Evolutionary conservation across 2,888 invertebrate species (phyloP), one percentile per base, ranked within the genome.

Genomic region (Cantharis rufa): DNA sequence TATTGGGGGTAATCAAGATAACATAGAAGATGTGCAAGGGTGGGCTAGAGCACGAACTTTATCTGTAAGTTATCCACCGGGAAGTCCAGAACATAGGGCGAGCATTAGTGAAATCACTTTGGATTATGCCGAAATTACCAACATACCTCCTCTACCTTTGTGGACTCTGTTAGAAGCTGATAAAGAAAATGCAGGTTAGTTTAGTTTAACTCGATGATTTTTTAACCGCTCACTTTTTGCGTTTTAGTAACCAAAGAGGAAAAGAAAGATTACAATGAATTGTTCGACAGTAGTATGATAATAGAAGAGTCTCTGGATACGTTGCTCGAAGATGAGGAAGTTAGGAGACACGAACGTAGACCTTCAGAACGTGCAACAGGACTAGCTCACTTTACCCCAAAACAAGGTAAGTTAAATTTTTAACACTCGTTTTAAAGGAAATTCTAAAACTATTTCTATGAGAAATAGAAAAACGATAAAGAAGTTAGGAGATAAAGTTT

Each of bases 91-190:
- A 84, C 92, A 93, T 74, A 88, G 94, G 64, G 93, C 93, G n/a
- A 94, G 94, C 13, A 95, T 94, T 0, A 96, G 97, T 86, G 97
- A 97, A 85, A 90, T 97, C 62, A 95, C 95, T 80, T 88, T 97
- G 72, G 97, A 97, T 88, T 98, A 98, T 86, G 95, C 98, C 0
- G 99, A 99, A 88, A 95, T 99, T 77, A 96, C 96, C 1, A 97
- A 98, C n/a, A 98, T 99, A 82, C 98, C 99, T 0, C 98, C 99
- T 0, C 89, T 99, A 71, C 99, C 99, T 0, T 89, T 99, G 16
- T 99, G 98, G 95, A 98, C 98, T 2, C 90, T 99, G 1, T 90
- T 99, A 9, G 96, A 96, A 28, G 98, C 99, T 0, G 99, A 99
- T 86, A 94, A 95, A 84, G 96, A 96, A 87, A 92, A 92, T n/a